Base-by-base conservation (phyloP, 30 jellyfish, hydroid and myxozoan genomes). In the Aurelia sp. region DNA sequence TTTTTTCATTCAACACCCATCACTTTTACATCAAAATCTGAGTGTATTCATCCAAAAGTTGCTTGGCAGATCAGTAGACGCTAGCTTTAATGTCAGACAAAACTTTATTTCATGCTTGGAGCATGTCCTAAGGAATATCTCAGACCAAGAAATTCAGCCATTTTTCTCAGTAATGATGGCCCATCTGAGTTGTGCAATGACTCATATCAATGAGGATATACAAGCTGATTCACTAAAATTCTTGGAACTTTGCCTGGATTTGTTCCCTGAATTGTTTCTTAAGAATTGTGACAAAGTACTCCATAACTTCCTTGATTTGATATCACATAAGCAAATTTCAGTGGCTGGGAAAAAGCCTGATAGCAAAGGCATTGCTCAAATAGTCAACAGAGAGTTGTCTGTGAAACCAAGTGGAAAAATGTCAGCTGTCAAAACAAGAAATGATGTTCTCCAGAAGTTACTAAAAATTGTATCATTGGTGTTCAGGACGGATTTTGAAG, bases 141-240 rank as follows among this genome's bases (percentile, higher is more conserved):
- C 84, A 8, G 86, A 60, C 6, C 69, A 67, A 4, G 97, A 92
- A 76, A 82, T 92, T 41, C 74, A 62, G n/a, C 98, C 97, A 30
- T 92, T 92, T 72, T 81, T 86, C 79, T 68, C 93, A 58, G 40
- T 92, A 1, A 78, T 92, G 22, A 80, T 92, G 93, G 98, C 98
- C 12, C 97, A 92, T 62, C 63, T 92, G 67, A 85, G 78, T 27
- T 92, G 98, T 88, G 98, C 97, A 35, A 87, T 92, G 98, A 92
- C 98, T 3, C 98, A 92, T 77, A 92, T 92, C 30, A 92, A 92
- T 80, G 96, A 84, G 13, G 98, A 72, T 18, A 87, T 92, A 17
- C 98, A 92, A 64, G n/a, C 81, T 53, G 98, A 88, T 52, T 76
- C 97, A 5, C 38, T 92, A 15, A 67, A 68, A 16, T 50, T 92